A percentile compares a stretch with the other conserved stretches of the same genome.
phyloP scores from a whole-genome alignment of 2,888 invertebrate genomes.

The Heteromyza rotundicornis region DNA sequence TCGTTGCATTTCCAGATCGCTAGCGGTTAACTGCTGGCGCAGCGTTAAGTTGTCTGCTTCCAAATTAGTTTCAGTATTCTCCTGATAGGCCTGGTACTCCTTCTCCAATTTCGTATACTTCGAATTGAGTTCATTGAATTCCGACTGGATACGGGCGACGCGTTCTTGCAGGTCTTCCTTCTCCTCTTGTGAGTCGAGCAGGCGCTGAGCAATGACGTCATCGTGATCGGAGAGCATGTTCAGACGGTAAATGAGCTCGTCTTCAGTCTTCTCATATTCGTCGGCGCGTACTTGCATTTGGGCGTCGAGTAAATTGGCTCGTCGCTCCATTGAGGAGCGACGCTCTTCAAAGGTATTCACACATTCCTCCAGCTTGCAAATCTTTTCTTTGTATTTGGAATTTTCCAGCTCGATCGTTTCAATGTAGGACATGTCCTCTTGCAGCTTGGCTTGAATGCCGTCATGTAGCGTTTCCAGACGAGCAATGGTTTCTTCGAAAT shows the following conservation, averaged over 20 bases:
- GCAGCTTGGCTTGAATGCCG: constrained; percentile 70
- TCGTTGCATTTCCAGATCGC: constrained; percentile 65
- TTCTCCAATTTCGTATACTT: constrained; percentile 61
- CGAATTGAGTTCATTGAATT: constrained; percentile 60
- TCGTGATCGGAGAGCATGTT: constrained; percentile 70
- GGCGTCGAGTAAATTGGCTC: constrained; percentile 68
- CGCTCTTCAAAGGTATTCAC: constrained; percentile 69
- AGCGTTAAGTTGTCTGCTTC: constrained; percentile 54
- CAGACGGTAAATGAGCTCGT: constrained; percentile 69
- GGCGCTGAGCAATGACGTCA: constrained; percentile 67
- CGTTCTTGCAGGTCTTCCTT: constrained; percentile 64
- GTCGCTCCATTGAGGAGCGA: constrained; percentile 68
- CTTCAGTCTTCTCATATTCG: constrained; percentile 70
- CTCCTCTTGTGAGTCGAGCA: constrained; percentile 67
- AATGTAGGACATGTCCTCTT: constrained; percentile 76
- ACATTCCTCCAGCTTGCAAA: constrained; percentile 72
- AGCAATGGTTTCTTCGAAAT: constrained; percentile 49
- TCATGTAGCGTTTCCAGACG: constrained; percentile 56
- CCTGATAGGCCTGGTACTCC: constrained; percentile 60
- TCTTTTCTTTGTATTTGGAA: constrained; percentile 69
- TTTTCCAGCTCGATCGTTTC: constrained; percentile 76
- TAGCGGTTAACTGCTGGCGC: constrained; percentile 60
- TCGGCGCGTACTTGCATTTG: constrained; percentile 69
- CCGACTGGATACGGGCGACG: constrained; percentile 63
- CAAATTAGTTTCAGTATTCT: constrained; percentile 55